A percentile compares a stretch with the other conserved stretches of the same genome.
phyloP scores from a whole-genome alignment of 2,888 invertebrate species.

The Drosophila paramelanica region DNA sequence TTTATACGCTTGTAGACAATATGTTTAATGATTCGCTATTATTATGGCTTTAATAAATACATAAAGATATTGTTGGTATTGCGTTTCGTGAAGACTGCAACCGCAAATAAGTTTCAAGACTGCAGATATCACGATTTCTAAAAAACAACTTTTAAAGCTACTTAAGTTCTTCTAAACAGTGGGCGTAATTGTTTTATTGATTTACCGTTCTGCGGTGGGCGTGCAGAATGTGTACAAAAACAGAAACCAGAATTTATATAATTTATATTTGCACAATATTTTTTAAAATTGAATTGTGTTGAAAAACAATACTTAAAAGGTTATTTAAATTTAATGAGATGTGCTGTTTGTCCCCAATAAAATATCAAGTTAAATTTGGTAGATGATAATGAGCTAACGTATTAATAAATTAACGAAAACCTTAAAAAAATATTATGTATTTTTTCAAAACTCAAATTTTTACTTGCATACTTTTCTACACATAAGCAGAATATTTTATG shows the following conservation, averaged over 20 bases:
- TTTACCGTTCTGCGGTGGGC: conserved; percentile 33
- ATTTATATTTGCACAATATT: background rate
- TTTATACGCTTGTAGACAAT: conserved; percentile 54
- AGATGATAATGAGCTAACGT: background rate
- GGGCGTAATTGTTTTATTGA: conserved; percentile 48
- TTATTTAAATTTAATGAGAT: background rate
- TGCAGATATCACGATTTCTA: conserved; percentile 33
- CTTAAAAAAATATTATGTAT: background rate
- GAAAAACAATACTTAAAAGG: background rate
- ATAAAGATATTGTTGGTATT: conserved; percentile 16
- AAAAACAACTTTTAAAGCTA: conserved; percentile 22
- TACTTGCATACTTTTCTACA: conserved; percentile 1
- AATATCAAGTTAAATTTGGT: background rate
- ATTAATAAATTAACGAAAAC: background rate
- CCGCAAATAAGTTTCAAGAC: conserved; percentile 22
- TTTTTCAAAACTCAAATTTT: background rate
- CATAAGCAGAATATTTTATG: no score
- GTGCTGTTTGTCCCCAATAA: background rate
- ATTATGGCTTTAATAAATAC: conserved; percentile 22
- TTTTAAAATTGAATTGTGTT: background rate
- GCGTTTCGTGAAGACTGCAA: conserved; percentile 30
- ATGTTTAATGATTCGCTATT: conserved; percentile 50
- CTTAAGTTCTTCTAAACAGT: conserved; percentile 11
- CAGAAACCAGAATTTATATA: conserved; percentile 6
- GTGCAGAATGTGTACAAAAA: conserved; percentile 1